Evolutionary conservation across 1,140 invertebrate species (phyloP).

Genomic region (Lithobius niger): DNA sequence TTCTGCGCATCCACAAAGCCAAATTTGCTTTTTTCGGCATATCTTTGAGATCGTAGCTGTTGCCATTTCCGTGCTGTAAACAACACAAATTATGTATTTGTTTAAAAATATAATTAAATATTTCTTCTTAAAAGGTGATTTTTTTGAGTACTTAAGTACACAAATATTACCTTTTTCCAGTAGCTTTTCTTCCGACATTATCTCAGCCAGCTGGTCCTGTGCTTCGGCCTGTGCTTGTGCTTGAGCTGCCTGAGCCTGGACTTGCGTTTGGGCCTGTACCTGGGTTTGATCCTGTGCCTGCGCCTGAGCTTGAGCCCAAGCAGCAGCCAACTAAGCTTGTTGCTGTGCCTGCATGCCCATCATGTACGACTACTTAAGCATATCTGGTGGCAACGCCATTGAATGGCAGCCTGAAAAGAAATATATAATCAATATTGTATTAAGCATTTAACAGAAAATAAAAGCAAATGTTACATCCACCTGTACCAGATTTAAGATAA

Average conservation of each 20-base stretch:
- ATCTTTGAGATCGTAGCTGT: conserved; percentile 92
- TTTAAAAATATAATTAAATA: conserved; percentile 3
- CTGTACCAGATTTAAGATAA: too few relatives aligned
- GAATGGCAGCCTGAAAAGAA: too few relatives aligned
- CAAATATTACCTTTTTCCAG: conserved; percentile 58
- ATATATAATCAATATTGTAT: too few relatives aligned
- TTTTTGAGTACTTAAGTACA: not conserved
- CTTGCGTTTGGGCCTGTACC: conserved; percentile 26
- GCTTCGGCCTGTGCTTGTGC: conserved; percentile 46
- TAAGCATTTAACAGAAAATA: too few relatives aligned
- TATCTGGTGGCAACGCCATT: too few relatives aligned
- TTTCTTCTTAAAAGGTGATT: not conserved
- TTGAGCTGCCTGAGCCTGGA: conserved; percentile 41
- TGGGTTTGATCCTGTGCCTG: conserved; percentile 22
- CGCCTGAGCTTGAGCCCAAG: conserved; percentile 33
- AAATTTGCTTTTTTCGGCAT: conserved; percentile 95
- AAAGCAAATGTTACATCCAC: too few relatives aligned
- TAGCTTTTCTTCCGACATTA: conserved; percentile 76
- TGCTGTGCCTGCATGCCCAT: conserved; percentile 35
- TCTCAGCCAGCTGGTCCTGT: conserved; percentile 46
- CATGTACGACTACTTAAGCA: conserved; percentile 20
- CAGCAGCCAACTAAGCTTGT: conserved; percentile 37
- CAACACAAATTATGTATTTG: too few relatives aligned
- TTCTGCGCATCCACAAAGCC: conserved; percentile 98
- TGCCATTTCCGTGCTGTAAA: conserved; percentile 87